Evolutionary conservation across 2,113 vertebrate genomes (phyloP).

Genomic region (Bombycilla garrulus): DNA sequence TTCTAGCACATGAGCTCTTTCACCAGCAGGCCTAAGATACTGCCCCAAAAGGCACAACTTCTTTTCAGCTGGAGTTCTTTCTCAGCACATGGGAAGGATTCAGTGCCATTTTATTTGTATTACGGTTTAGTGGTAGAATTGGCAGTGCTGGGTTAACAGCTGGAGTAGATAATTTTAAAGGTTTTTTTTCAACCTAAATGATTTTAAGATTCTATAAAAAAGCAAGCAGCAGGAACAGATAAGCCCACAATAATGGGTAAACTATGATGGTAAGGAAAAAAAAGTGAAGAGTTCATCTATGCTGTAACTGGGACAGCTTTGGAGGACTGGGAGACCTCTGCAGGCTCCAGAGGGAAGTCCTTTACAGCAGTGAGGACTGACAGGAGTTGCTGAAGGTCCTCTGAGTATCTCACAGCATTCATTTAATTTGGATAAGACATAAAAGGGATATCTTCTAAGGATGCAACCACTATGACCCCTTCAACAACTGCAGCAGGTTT

Average conservation of each 20-base stretch:
- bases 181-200: not conserved
- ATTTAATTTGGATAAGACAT: not conserved
- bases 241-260: not conserved
- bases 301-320: not conserved
- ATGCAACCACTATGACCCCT: not conserved
- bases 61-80: not conserved
- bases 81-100: not conserved
- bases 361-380: not conserved
- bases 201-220: not conserved
- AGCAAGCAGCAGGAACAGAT: not conserved
- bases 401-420: not conserved
- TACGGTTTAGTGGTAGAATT: not conserved
- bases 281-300: not conserved
- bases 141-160: not conserved
- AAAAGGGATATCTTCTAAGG: not conserved
- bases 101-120: not conserved
- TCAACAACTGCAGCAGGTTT: not conserved
- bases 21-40: not conserved
- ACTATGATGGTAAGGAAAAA: not conserved
- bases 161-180: not conserved
- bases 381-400: not conserved
- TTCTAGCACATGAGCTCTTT: not conserved
- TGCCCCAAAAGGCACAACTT: not conserved
- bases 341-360: slow-evolving; percentile 41
- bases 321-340: slow-evolving; percentile 36